These are phyloP conservation scores for Siphamia tubifer DNA, from an alignment of 2,113 vertebrate genomes.

Conservation along the genomic window DNA sequence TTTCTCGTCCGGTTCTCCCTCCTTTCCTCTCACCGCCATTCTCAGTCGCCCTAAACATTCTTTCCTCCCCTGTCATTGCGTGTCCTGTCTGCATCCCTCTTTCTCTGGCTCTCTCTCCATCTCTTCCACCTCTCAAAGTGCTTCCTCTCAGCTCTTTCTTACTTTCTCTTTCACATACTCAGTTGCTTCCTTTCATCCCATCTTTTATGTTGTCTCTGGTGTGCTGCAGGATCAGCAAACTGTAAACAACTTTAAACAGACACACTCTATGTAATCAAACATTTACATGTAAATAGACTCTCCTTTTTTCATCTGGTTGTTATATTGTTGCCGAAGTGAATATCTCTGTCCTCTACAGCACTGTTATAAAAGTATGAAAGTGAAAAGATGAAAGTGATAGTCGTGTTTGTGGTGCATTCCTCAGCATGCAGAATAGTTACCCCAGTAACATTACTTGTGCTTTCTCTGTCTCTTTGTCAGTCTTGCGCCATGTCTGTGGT, in stretches of 20 bases:
- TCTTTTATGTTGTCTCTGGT: neutral
- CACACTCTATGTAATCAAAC: neutral
- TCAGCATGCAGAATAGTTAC: constrained; percentile 60
- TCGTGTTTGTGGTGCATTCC: constrained; percentile 75
- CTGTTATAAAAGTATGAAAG: neutral
- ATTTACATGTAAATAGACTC: neutral
- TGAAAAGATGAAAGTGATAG: constrained; percentile 10
- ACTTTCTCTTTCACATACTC: constrained; percentile 31
- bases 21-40: constrained; percentile 58
- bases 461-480: constrained; percentile 59
- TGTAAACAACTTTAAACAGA: neutral
- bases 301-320: neutral
- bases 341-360: neutral
- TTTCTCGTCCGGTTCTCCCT: constrained; percentile 43
- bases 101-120: constrained; percentile 46
- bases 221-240: constrained; percentile 11
- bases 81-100: constrained; percentile 76
- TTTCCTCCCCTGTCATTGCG: constrained; percentile 80
- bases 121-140: constrained; percentile 38
- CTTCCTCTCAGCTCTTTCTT: constrained; percentile 25
- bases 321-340: neutral
- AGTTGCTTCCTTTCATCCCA: neutral
- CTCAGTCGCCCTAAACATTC: constrained; percentile 80
- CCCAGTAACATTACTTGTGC: constrained; percentile 59
- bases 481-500: constrained; percentile 26